A percentile compares a stretch with the other conserved stretches of the same genome.
Evolutionary conservation across 1,140 invertebrate species (phyloP).

Genomic region (Pseudomyrmex sp.): DNA sequence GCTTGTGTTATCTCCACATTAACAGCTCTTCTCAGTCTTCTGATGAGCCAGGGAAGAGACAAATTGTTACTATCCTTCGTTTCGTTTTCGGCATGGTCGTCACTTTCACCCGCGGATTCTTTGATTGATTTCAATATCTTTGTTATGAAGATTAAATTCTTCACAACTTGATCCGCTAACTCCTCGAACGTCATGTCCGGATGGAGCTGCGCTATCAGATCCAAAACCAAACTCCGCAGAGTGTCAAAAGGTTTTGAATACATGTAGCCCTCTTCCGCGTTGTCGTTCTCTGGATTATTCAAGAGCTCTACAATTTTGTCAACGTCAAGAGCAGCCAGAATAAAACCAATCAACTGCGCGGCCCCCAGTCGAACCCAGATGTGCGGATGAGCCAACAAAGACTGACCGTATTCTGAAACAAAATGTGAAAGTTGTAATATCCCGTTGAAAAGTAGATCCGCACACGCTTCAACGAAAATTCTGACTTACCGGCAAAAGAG

Average conservation of each 20-base stretch:
- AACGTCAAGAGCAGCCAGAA: conserved; percentile 88
- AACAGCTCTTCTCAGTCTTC: conserved; percentile 88
- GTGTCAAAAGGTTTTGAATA: conserved; percentile 87
- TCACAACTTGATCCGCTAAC: conserved; percentile 89
- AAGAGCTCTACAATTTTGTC: conserved; percentile 86
- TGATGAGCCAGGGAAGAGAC: conserved; percentile 89
- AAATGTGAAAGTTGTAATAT: conserved; percentile 20
- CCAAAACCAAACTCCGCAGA: conserved; percentile 89
- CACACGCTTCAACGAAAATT: not conserved
- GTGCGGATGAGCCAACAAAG: conserved; percentile 87
- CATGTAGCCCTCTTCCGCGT: conserved; percentile 85
- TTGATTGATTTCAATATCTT: conserved; percentile 87
- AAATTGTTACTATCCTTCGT: conserved; percentile 79
- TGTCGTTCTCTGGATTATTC: conserved; percentile 73
- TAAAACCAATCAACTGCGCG: conserved; percentile 90
- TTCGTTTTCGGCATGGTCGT: conserved; percentile 77
- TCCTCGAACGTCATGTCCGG: conserved; percentile 86
- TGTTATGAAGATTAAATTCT: conserved; percentile 90
- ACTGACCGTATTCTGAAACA: conserved; percentile 83
- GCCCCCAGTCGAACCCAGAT: conserved; percentile 91
- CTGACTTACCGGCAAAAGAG: conserved; percentile 85
- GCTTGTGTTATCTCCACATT: conserved; percentile 90
- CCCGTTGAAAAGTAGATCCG: not conserved
- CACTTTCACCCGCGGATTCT: conserved; percentile 68
- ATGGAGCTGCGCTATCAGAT: conserved; percentile 90